Evolutionary conservation across 2,797 vertebrate genomes (phyloP), one percentile per base, ranked within the genome.

Genomic region (Glossophaga mutica): DNA sequence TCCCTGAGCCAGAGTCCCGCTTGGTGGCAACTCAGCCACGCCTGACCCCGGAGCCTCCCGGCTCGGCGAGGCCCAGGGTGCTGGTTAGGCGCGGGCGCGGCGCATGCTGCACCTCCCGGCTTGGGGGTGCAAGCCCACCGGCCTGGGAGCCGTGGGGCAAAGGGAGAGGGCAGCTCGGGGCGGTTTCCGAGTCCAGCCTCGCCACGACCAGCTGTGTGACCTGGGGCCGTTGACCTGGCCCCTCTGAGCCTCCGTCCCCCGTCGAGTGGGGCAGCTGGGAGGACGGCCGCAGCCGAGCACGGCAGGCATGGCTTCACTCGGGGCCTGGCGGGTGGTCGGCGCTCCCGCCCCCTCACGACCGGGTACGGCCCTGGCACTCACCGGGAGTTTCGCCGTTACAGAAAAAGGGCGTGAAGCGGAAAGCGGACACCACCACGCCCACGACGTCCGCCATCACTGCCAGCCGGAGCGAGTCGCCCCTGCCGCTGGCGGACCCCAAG

Each of bases 331-430:
- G 46, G 65, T 0, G 11, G 59, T 9, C 12, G 0, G 88, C 0
- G 32, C 78, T 52, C n/a, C n/a, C n/a, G n/a, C n/a, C n/a, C n/a
- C n/a, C n/a, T n/a, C n/a, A n/a, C n/a, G n/a, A 34, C 14, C 3
- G 1, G 24, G 21, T 29, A 34, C 0, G 1, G 16, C 22, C 15
- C 52, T 4, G 9, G 83, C 0, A 29, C 76, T 97, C 70, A 94
- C 37, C 9, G 21, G 74, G 71, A 15, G 0, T 92, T 68, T 76
- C 46, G 22, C 57, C n/a, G 1, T 97, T 97, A 42, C 96, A 99
- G 99, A 99, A 99, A 98, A 99, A 99, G 98, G 98, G 98, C 22
- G 98, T 99, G 96, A 99, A 99, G 98, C 98, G 99, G 98, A 99
- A 99, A 99, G 99, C 98, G 0, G 99, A 99, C 96, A 98, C 98